Base-by-base conservation (phyloP, 2,797 vertebrate genomes). In the Enteromius thamalakanensis region DNA sequence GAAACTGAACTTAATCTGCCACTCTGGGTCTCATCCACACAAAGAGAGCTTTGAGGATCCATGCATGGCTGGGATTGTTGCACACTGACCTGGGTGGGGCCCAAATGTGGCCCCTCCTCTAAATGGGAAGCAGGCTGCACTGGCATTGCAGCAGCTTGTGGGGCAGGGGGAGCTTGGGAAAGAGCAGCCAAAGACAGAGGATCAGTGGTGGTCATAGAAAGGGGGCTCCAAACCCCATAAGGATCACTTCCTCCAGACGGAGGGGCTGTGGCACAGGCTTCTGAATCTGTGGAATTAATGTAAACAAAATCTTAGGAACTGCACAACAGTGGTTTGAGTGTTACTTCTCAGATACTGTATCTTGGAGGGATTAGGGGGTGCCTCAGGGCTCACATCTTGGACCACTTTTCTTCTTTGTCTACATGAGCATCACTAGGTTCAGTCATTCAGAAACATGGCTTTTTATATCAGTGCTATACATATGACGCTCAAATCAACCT, bases 171-270 rank as follows among this genome's bases (percentile, higher is more conserved):
- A 34, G 92, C 92, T 15, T 92, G 92, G 12, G 94, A 92, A 79
- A 94, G 84, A 19, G 88, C 89, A 49, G 93, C 93, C 29, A 94
- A 83, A 42, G 94, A 86, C 45, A 95, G 91, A 1, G 95, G 92
- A 88, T 95, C 94, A 34, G 92, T 92, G 85, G 93, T 94, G 67
- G 91, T 92, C 88, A 92, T 91, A 53, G 94, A 90, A 0, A 92
- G 94, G 51, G 94, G 93, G 84, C 95, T 95, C 65, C 92, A 93
- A 87, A 94, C 93, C 45, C 92, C 92, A 53, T 93, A 94, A 67
- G 93, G 68, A 3, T 95, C 95, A 85, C 94, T 95, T 78, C 93
- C 94, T 42, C 93, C 93, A 42, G 95, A 95, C 26, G 85, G 87
- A 10, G 83, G 86, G 81, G 93, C 93, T 21, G 94, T 94, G 7